A percentile compares a stretch with the other conserved stretches of the same genome.
Evolutionary conservation across 2,888 invertebrate species (phyloP).

Genomic region (Heliconius sara): DNA sequence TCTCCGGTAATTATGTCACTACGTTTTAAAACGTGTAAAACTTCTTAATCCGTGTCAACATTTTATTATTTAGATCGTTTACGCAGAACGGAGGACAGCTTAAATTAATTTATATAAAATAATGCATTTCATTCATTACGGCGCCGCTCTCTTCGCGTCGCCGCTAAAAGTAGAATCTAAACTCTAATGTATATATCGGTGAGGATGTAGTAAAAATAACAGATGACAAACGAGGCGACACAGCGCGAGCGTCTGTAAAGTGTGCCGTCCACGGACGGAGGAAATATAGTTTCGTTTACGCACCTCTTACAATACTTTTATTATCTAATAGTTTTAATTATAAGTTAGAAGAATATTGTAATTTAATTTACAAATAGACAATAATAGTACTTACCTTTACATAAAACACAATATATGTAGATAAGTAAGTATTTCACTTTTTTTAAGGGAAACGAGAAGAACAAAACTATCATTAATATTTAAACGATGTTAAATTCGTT

Average conservation of each 20-base stretch:
- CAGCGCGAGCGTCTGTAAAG: background rate
- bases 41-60: conserved; percentile 8
- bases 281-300: background rate
- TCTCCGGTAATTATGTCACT: conserved; percentile 8
- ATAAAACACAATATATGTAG: no score
- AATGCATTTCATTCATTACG: conserved; percentile 27
- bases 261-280: background rate
- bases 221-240: conserved; percentile 22
- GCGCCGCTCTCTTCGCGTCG: conserved; percentile 14
- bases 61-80: conserved; percentile 16
- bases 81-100: background rate
- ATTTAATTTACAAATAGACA: background rate
- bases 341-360: background rate
- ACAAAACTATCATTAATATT: no score
- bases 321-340: no score
- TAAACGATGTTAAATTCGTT: background rate
- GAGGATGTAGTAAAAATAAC: conserved; percentile 27
- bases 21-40: conserved; percentile 11
- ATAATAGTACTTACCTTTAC: no score
- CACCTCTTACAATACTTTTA: no score
- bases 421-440: no score
- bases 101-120: conserved; percentile 23
- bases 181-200: background rate
- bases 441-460: no score
- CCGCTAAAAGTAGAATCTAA: background rate